Evolutionary conservation across 2,797 vertebrate genomes (phyloP).

Genomic region (Pangasius sanitwongsei): DNA sequence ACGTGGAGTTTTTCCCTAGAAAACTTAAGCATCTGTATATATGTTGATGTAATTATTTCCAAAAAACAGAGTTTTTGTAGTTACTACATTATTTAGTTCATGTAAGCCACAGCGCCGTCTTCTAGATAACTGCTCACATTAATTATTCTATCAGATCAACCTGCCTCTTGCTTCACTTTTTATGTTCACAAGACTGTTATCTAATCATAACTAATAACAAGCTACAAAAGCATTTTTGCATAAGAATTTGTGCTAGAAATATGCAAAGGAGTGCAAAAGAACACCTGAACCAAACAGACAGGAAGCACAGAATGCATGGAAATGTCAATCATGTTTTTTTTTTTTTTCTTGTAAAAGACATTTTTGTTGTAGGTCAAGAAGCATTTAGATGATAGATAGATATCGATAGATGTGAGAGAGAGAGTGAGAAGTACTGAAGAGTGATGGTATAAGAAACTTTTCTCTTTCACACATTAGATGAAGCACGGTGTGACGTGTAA

Average conservation of each 20-base stretch:
- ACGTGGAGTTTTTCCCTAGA: neutral
- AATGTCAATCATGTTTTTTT: neutral
- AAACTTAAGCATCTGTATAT: neutral
- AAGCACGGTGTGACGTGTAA: neutral
- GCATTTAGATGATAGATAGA: neutral
- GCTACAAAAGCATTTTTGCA: neutral
- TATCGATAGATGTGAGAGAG: neutral
- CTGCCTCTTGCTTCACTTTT: neutral
- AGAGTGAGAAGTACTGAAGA: neutral
- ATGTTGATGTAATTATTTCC: neutral
- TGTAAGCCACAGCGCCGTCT: neutral
- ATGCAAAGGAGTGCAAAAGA: neutral
- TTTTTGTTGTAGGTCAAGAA: neutral
- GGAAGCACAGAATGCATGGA: neutral
- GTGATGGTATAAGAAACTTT: neutral
- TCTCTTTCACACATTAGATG: slow-evolving; percentile 14
- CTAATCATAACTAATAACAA: neutral
- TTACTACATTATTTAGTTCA: neutral
- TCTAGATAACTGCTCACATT: neutral
- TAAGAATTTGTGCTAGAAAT: neutral
- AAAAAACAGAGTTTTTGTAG: neutral
- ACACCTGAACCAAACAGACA: neutral
- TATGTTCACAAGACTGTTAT: too few relatives aligned
- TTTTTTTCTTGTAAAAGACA: neutral
- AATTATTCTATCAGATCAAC: neutral